These are phyloP conservation scores for Centropristis striata DNA, from an alignment of 2,113 vertebrate species.

Conservation along the genomic window DNA sequence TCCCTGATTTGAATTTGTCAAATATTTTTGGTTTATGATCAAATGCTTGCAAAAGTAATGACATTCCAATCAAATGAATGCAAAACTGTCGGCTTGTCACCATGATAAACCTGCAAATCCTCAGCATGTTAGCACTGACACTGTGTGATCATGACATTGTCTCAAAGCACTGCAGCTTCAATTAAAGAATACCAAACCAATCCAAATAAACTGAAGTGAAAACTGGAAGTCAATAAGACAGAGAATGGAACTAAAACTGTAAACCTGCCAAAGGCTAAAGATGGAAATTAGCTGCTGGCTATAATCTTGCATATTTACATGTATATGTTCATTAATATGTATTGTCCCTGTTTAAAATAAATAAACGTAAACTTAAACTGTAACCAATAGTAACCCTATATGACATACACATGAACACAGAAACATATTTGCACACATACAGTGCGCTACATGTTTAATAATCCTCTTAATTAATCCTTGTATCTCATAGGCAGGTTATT, in stretches of 20 bases:
- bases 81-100: neutral
- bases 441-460: neutral
- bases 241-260: neutral
- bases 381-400: neutral
- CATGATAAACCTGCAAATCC: neutral
- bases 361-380: neutral
- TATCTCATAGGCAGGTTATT: constrained; percentile 2
- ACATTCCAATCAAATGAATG: too few relatives aligned
- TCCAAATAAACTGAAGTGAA: neutral
- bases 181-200: neutral
- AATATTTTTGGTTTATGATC: too few relatives aligned
- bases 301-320: too few relatives aligned
- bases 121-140: neutral
- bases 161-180: neutral
- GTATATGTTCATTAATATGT: too few relatives aligned
- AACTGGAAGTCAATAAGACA: neutral
- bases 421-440: neutral
- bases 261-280: too few relatives aligned
- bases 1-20: too few relatives aligned
- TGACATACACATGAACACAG: neutral
- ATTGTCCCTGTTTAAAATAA: too few relatives aligned
- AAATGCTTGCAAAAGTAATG: too few relatives aligned
- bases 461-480: too few relatives aligned
- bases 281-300: too few relatives aligned
- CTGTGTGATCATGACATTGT: neutral